These are phyloP conservation scores for Triplophysa dalaica DNA, from an alignment of 2,113 vertebrate species.

Conservation along the genomic window DNA sequence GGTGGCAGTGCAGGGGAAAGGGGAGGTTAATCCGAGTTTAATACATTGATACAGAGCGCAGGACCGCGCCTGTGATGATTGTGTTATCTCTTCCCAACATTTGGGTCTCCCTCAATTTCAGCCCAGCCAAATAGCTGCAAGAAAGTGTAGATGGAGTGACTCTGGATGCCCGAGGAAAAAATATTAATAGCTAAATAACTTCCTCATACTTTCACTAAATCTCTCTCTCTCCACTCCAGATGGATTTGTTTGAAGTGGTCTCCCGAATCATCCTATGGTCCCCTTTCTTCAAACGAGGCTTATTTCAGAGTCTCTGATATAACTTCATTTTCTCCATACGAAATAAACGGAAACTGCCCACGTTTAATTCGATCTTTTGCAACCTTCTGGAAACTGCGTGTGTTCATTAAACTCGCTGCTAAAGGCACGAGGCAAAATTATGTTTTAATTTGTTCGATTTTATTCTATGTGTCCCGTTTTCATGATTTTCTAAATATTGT, in stretches of 20 bases:
- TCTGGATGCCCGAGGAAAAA: constrained; percentile 94
- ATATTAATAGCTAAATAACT: constrained; percentile 99
- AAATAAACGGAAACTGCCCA: not conserved
- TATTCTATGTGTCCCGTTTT: not conserved
- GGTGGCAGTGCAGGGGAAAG: constrained; percentile 74
- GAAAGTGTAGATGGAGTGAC: constrained; percentile 91
- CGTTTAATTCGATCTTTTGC: not conserved
- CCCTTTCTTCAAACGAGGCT: constrained; percentile 79
- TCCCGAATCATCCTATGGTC: constrained; percentile 82
- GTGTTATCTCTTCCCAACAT: constrained; percentile 98
- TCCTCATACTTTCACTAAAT: constrained; percentile 96
- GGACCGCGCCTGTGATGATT: constrained; percentile 90
- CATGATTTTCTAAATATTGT: not conserved
- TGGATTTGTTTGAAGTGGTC: constrained; percentile 98
- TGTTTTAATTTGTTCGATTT: not conserved
- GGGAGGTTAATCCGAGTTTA: constrained; percentile 99
- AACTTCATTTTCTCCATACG: constrained; percentile 77
- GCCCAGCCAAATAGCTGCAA: constrained; percentile 95
- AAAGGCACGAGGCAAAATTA: not conserved
- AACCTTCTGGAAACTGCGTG: not conserved
- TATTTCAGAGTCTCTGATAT: constrained; percentile 80
- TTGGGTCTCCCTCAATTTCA: constrained; percentile 97
- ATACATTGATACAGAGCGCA: constrained; percentile 87
- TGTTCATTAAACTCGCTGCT: not conserved
- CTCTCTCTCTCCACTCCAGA: constrained; percentile 79